phyloP scores from a whole-genome alignment of 1,140 invertebrate genomes.

The Eupeodes corollae region DNA sequence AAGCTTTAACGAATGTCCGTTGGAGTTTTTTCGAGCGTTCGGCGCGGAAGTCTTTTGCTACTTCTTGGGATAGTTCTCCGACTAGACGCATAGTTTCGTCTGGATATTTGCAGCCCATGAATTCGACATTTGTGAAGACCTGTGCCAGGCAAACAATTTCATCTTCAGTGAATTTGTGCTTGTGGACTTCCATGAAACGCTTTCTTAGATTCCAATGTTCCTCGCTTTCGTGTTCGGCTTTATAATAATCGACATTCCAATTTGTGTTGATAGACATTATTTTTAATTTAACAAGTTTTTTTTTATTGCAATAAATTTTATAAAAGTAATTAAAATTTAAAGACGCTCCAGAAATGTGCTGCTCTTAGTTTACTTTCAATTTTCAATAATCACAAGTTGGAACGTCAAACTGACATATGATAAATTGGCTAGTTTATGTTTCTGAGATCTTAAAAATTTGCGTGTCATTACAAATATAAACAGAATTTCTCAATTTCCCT shows the following conservation, averaged over 20 bases:
- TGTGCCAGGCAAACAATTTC: slow-evolving; percentile 68
- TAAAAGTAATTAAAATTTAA: too few relatives aligned
- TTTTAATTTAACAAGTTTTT: too few relatives aligned
- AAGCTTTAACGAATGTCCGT: slow-evolving; percentile 65
- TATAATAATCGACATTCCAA: slow-evolving; percentile 55
- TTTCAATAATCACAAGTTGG: too few relatives aligned
- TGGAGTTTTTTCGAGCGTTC: slow-evolving; percentile 56
- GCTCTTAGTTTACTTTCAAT: too few relatives aligned
- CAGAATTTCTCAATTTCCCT: too few relatives aligned
- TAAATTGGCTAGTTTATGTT: too few relatives aligned
- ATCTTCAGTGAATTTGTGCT: slow-evolving; percentile 58
- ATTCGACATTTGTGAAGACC: slow-evolving; percentile 72
- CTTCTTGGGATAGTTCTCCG: slow-evolving; percentile 57
- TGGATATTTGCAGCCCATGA: slow-evolving; percentile 77
- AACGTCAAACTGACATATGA: too few relatives aligned
- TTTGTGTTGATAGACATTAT: slow-evolving; percentile 20
- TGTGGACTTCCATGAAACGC: slow-evolving; percentile 62
- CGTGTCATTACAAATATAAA: too few relatives aligned
- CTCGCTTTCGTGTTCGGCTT: slow-evolving; percentile 61
- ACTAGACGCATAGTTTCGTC: slow-evolving; percentile 64
- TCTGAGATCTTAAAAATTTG: too few relatives aligned
- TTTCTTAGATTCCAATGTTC: slow-evolving; percentile 71
- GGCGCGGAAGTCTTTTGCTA: slow-evolving; percentile 53
- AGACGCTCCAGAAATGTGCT: too few relatives aligned
- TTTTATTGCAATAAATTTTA: too few relatives aligned